Evolutionary conservation across 2,888 invertebrate species (phyloP).

Genomic region (Lasioglossum zephyrum): DNA sequence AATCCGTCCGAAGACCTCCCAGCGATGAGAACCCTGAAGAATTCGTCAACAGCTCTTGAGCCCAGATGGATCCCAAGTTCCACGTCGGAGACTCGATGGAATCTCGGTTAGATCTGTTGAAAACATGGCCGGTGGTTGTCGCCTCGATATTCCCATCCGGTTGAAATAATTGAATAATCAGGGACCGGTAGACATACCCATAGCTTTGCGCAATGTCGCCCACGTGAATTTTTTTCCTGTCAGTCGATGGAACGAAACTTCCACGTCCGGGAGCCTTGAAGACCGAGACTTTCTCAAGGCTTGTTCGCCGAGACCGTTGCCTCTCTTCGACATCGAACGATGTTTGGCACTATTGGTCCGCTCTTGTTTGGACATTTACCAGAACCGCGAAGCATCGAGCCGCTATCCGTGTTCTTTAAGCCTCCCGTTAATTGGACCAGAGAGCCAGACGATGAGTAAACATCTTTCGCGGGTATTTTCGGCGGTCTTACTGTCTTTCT

Average conservation of each 20-base stretch:
- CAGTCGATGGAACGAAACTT: conserved; percentile 11
- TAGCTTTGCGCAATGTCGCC: conserved; percentile 60
- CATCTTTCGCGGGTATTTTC: conserved; percentile 18
- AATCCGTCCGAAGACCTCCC: not conserved
- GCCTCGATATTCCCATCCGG: not conserved
- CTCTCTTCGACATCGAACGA: conserved; percentile 38
- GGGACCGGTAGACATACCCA: not conserved
- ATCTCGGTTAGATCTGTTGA: not conserved
- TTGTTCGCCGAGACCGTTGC: conserved; percentile 45
- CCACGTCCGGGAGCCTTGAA: conserved; percentile 42
- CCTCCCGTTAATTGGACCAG: conserved; percentile 10
- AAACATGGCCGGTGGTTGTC: not conserved
- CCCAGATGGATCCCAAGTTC: not conserved
- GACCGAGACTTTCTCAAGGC: conserved; percentile 52
- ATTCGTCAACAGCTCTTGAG: not conserved
- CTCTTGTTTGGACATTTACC: conserved; percentile 35
- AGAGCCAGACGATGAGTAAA: conserved; percentile 11
- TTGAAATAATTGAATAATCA: conserved; percentile 51
- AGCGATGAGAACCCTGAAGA: not conserved
- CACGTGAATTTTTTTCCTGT: conserved; percentile 57
- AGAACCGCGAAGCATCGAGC: conserved; percentile 11
- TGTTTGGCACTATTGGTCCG: conserved; percentile 15
- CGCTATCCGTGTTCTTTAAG: conserved; percentile 1
- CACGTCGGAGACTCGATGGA: not conserved
- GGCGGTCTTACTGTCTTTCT: not conserved